Evolutionary conservation across 1,140 invertebrate species (phyloP), one percentile per base, ranked within the genome.

Genomic region (Cydia pomonella): DNA sequence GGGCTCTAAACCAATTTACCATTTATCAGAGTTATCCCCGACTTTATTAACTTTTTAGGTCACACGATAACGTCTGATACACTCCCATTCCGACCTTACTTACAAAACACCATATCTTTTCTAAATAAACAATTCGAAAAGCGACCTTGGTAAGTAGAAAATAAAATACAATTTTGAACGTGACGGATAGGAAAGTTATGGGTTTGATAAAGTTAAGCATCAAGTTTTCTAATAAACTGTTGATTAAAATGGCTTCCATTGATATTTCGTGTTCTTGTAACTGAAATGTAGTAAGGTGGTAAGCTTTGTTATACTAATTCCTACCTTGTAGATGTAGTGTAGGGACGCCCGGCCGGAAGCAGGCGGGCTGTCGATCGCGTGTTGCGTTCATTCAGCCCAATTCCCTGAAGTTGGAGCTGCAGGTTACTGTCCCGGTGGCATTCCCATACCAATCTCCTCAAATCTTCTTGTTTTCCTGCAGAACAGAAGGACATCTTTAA

Each of bases 241-340:
- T 50, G 47, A 50, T 50, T 50, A 50, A 50, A 50, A 50, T 50
- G 47, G 47, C 47, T 50, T n/a, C 47, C 47, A 50, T 50, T 50
- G 44, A 47, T 13, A 16, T 47, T 47, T 47, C 13, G 4, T 7
- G 47, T n/a, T 50, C n/a, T 50, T 50, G 6, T 1, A 18, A 50
- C 16, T 50, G 6, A 50, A 50, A 50, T n/a, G 47, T 3, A n/a
- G 47, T 50, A n/a, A n/a, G 47, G 13, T 7, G 2, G 6, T 50
- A 50, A 1, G 47, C 12, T 50, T 5, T 0, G 5, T 50, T 3
- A 50, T 6, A n/a, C n/a, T 18, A 50, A 50, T 50, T 50, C 18
- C 1, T 6, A 50, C n/a, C 13, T n/a, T 44, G 6, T 10, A 44
- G 1, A 44, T 44, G n/a, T 1, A 7, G 2, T 6, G 29, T n/a